phyloP scores from a whole-genome alignment of 2,797 vertebrate genomes.

The Psittacula derbiana region DNA sequence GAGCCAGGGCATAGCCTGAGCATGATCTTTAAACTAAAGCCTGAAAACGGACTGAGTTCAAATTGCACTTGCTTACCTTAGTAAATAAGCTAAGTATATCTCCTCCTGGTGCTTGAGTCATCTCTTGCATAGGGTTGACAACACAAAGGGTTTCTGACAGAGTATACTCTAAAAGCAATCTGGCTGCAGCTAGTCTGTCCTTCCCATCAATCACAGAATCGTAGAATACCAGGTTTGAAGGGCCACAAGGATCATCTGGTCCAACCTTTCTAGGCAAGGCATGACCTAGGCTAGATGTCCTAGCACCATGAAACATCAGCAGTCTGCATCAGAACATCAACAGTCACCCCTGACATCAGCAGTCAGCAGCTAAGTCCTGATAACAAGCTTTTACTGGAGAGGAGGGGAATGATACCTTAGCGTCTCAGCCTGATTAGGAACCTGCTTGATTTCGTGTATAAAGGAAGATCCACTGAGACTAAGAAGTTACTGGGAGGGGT shows the following conservation, averaged over 20 bases:
- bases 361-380: background rate
- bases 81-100: background rate
- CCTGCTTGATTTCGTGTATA: background rate
- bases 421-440: background rate
- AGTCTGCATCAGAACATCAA: background rate
- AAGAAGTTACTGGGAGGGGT: background rate
- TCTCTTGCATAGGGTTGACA: background rate
- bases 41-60: background rate
- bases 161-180: background rate
- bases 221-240: background rate
- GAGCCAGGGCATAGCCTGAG: background rate
- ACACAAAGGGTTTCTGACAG: background rate
- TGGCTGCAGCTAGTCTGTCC: background rate
- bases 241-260: background rate
- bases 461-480: background rate
- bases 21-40: background rate
- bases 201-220: background rate
- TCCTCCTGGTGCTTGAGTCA: background rate
- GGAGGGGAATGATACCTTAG: background rate
- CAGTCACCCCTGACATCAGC: too few relatives aligned
- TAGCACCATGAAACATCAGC: background rate
- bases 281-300: background rate
- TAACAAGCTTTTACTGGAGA: background rate
- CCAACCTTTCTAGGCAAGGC: background rate
- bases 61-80: background rate